Conservation (phyloP, 2,888 invertebrate species). For the Heliconius ismenius region DNA sequence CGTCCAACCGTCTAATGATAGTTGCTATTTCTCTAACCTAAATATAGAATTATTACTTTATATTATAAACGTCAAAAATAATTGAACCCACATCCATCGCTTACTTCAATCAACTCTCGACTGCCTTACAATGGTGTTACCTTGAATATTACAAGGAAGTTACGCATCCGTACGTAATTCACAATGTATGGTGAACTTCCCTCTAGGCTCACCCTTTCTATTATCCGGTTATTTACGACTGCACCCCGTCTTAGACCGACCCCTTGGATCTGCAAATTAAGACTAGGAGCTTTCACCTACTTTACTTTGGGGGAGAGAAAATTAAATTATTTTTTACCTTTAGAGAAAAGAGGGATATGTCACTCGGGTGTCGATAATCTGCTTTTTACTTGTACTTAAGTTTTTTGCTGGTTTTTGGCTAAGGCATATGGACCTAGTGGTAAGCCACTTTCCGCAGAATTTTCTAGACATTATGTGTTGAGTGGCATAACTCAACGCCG, state of each 20-base stretch:
- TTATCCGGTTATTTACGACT: conserved; percentile 67
- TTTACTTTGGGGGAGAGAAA: neutral
- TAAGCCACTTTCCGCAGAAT: too few relatives aligned
- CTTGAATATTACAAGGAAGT: neutral
- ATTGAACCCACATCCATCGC: too few relatives aligned
- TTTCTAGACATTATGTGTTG: neutral
- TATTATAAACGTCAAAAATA: too few relatives aligned
- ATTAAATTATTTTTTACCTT: neutral
- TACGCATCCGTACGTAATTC: neutral
- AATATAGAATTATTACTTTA: too few relatives aligned
- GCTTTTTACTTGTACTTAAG: neutral
- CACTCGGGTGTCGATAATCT: neutral
- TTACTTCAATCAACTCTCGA: too few relatives aligned
- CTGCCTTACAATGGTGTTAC: too few relatives aligned
- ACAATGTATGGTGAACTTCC: conserved; percentile 16
- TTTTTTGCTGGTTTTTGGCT: too few relatives aligned
- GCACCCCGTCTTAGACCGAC: conserved; percentile 33
- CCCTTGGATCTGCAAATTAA: conserved; percentile 23
- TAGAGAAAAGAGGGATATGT: neutral
- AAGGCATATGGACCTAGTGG: too few relatives aligned
- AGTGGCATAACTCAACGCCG: neutral
- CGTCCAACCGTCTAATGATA: too few relatives aligned
- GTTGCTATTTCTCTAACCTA: too few relatives aligned
- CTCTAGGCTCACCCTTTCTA: conserved; percentile 45
- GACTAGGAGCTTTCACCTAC: conserved; percentile 6